Evolutionary conservation across 2,888 invertebrate species (phyloP), one percentile per base, ranked within the genome.

Genomic region (Campoplex capitator): DNA sequence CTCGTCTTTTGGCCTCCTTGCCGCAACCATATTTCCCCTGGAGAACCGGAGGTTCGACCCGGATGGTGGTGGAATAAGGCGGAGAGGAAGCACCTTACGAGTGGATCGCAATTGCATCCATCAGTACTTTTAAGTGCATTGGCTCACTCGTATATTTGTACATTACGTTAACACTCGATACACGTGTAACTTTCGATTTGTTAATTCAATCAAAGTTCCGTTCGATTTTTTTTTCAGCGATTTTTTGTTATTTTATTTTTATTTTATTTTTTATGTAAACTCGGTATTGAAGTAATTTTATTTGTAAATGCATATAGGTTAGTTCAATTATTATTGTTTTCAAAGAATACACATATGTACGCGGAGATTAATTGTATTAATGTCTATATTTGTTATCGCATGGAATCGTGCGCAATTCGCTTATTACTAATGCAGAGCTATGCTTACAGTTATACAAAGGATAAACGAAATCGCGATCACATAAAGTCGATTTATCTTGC

Each of bases 71-170:
- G 56, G 84, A 67, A 71, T 42, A 67, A 56, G 65, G 67, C 70
- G 76, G 83, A 45, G 78, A 65, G 78, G 83, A 78, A 73, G 84
- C 80, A 80, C 80, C 80, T 84, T 71, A 84, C 71, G 73, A 56
- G 58, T 32, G 51, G 23, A 62, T 32, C 32, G 54, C 51, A 38
- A 45, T 51, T 56, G 74, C 81, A 67, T 68, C 56, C n/a, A 65
- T 8, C 11, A 45, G 38, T 45, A 11, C 45, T 9, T 38, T 45
- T 45, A 11, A 45, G 74, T 45, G 54, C 74, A 82, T 75, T 75
- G 74, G 79, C 84, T 74, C 84, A 68, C 73, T 83, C 81, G 85
- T 74, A 67, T 81, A 77, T 67, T 54, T 45, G 38, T 73, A 62
- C 76, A 23, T 38, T 80, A 76, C 85, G 23, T 73, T 77, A 56